phyloP scores from a whole-genome alignment of 2,113 vertebrate genomes.

The Anarhynchus alexandrinus region DNA sequence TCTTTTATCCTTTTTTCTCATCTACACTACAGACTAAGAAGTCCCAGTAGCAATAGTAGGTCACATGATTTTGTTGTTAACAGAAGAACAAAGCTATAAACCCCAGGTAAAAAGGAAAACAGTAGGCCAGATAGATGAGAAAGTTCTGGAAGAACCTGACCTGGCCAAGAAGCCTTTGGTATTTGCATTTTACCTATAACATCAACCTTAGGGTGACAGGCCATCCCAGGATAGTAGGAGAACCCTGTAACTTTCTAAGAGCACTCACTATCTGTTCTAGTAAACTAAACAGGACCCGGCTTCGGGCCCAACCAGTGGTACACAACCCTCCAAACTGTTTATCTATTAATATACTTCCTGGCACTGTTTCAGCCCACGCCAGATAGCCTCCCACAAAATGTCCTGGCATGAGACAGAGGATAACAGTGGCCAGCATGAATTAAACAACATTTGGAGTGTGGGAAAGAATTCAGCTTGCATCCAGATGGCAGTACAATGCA shows the following conservation, averaged over 20 bases:
- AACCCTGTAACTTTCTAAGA: background rate
- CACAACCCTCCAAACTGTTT: constrained; percentile 11
- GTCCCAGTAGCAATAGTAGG: background rate
- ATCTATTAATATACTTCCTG: constrained; percentile 37
- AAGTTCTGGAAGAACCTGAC: background rate
- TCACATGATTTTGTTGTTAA: background rate
- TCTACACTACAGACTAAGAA: background rate
- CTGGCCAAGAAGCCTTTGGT: background rate
- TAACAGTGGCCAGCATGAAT: background rate
- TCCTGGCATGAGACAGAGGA: constrained; percentile 4
- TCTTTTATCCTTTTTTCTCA: background rate
- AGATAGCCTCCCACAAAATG: constrained; percentile 18
- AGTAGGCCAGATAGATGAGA: background rate
- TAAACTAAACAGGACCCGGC: background rate
- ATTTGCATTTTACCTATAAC: background rate
- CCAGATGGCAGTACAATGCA: background rate
- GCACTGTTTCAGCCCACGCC: background rate
- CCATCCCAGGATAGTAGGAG: background rate
- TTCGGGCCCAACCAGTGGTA: background rate
- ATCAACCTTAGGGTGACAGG: background rate
- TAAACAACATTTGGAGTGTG: constrained; percentile 49
- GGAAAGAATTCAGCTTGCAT: background rate
- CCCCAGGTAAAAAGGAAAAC: background rate
- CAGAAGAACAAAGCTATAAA: background rate
- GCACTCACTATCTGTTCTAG: background rate